These are phyloP conservation scores for Oscheius sp. DNA, from an alignment of 2,888 invertebrate genomes.

Conservation along the genomic window DNA sequence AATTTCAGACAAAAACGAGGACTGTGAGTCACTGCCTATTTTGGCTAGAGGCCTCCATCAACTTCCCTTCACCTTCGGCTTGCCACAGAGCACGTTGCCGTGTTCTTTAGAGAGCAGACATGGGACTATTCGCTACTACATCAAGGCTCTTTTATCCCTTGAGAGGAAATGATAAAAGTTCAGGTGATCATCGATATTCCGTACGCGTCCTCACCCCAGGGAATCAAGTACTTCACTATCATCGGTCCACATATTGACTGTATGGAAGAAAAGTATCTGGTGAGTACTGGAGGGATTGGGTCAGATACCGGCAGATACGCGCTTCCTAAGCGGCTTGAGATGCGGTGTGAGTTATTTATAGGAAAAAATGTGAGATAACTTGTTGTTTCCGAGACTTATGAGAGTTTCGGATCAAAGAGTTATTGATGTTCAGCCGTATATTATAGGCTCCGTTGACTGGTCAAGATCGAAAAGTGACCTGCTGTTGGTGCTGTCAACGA, in stretches of 20 bases:
- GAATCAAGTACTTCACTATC: slow-evolving; percentile 84
- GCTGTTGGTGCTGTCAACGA: slow-evolving; percentile 82
- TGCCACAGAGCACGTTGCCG: slow-evolving; percentile 82
- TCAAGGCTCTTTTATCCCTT: slow-evolving; percentile 75
- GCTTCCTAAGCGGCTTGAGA: background rate
- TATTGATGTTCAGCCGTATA: background rate
- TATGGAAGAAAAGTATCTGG: slow-evolving; percentile 85
- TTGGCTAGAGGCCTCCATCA: slow-evolving; percentile 82
- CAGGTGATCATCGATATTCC: slow-evolving; percentile 81
- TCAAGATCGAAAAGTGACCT: slow-evolving; percentile 80
- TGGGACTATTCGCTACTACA: slow-evolving; percentile 83
- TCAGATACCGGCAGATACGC: background rate
- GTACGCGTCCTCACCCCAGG: slow-evolving; percentile 84
- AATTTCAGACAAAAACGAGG: slow-evolving; percentile 61
- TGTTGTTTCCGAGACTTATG: background rate
- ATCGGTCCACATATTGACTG: slow-evolving; percentile 85
- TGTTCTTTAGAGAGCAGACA: slow-evolving; percentile 84
- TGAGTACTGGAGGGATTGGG: slow-evolving; percentile 68
- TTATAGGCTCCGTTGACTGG: slow-evolving; percentile 77
- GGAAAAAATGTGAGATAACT: background rate
- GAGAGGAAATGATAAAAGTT: slow-evolving; percentile 41
- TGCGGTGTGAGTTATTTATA: background rate
- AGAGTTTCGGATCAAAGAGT: background rate
- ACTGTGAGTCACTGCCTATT: slow-evolving; percentile 76
- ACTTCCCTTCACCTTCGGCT: slow-evolving; percentile 81